Base-by-base conservation (phyloP, 2,888 invertebrate species). In the Harpagoxenus sublaevis region DNA sequence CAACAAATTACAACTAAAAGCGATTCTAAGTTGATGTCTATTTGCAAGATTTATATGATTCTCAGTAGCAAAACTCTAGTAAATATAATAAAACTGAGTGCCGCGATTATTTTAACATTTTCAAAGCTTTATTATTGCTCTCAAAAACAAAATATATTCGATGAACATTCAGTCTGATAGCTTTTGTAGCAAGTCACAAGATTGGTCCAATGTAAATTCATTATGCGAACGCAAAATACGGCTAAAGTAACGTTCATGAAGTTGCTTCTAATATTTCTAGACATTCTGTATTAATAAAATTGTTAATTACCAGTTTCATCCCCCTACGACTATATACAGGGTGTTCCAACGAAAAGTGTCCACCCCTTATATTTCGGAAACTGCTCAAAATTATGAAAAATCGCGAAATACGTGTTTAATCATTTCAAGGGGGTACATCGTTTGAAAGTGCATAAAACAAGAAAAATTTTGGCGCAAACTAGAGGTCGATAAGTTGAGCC, bases 291-390 rank as follows among this genome's bases (percentile, higher is more conserved):
- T 66, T 55, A 85, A 78, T 73, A 77, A 84, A 53, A 35, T 63
- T 28, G 31, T 57, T 9, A 35, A 23, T 63, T 77, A 70, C 83
- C 87, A 87, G 75, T 88, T 70, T 86, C 84, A 87, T 23, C 65
- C 48, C 62, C 74, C 82, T 85, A 57, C 48, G 31, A 66, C 45
- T 68, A 73, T 53, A 83, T 68, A 23, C 23, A 23, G 23, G 23
- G 23, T 23, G n/a, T 23, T 23, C 23, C 23, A 23, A 23, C 23
- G 23, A 23, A 23, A 23, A 23, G 23, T 23, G 23, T 23, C 23
- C 23, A 23, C 23, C 23, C 23, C 23, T 23, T 23, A 23, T 23
- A 23, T 23, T 23, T 23, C 23, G 0, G 23, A 23, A 23, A 23
- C 23, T 0, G 23, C 23, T 23, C 23, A 23, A 23, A 23, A 23